phyloP scores from a whole-genome alignment of 2,888 invertebrate species.

The Habroteleia sp. region DNA sequence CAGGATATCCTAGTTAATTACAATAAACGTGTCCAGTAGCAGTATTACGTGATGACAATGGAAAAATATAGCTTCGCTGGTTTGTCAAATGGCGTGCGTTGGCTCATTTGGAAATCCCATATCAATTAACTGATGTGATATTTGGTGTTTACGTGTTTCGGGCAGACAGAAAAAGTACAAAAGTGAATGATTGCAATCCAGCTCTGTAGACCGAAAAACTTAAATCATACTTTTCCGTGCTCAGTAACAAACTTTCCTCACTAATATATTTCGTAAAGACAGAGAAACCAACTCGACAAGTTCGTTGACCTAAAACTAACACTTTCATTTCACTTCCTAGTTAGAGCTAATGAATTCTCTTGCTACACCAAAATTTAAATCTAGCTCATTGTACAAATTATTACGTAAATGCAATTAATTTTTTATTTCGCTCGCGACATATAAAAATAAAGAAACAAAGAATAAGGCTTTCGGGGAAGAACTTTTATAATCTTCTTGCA shows the following conservation, averaged over 20 bases:
- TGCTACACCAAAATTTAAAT: constrained; percentile 15
- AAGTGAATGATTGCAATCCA: not conserved
- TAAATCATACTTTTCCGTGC: not conserved
- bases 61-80: constrained; percentile 18
- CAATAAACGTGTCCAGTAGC: constrained; percentile 7
- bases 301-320: constrained; percentile 28
- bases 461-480: no score
- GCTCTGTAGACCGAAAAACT: not conserved
- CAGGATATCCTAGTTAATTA: constrained; percentile 28
- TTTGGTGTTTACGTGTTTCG: not conserved
- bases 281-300: constrained; percentile 25
- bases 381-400: not conserved
- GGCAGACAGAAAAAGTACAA: not conserved
- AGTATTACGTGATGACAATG: constrained; percentile 12
- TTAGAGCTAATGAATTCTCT: constrained; percentile 11
- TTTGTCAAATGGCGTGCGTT: constrained; percentile 13
- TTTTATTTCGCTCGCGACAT: no score
- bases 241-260: constrained; percentile 12
- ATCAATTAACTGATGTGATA: constrained; percentile 25
- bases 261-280: constrained; percentile 22
- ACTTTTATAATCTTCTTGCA: not conserved
- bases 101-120: constrained; percentile 12
- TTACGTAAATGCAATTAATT: constrained; percentile 3
- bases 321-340: constrained; percentile 34
- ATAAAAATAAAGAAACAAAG: no score